Conservation (phyloP, 1,140 invertebrate genomes). For the Ericerus pela region DNA sequence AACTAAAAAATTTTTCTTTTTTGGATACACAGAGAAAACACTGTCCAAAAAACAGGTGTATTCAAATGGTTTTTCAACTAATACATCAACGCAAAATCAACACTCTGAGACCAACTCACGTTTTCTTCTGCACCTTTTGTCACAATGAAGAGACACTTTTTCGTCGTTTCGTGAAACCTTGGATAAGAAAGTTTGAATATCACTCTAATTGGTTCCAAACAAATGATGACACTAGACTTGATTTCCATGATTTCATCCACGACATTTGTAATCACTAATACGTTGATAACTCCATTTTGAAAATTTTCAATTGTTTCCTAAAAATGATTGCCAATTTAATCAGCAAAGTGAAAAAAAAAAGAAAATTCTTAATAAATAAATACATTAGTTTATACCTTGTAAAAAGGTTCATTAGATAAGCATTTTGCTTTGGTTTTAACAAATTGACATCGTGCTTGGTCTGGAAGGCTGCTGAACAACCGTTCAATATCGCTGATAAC, state of each 20-base stretch:
- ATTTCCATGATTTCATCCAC: not conserved
- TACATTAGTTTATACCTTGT: not conserved
- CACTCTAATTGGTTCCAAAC: not conserved
- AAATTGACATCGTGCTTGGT: not conserved
- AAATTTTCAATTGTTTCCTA: constrained; percentile 1
- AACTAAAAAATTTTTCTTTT: not conserved
- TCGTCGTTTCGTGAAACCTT: not conserved
- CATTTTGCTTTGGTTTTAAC: not conserved
- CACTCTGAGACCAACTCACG: not conserved
- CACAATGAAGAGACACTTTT: not conserved
- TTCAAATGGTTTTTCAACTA: no score
- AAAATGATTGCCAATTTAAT: not conserved
- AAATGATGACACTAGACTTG: not conserved
- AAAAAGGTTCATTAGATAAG: not conserved
- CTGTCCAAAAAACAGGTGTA: no score
- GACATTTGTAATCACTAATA: not conserved
- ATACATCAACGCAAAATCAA: not conserved
- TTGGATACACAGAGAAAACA: no score
- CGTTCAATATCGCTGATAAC: not conserved
- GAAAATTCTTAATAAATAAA: not conserved
- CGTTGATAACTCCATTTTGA: not conserved
- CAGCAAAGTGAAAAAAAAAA: not conserved
- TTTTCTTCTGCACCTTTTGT: not conserved
- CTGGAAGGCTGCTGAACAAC: not conserved
- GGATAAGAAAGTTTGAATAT: not conserved